phyloP scores from a whole-genome alignment of 2,888 invertebrate species.

The Omphaloscelis lunosa region DNA sequence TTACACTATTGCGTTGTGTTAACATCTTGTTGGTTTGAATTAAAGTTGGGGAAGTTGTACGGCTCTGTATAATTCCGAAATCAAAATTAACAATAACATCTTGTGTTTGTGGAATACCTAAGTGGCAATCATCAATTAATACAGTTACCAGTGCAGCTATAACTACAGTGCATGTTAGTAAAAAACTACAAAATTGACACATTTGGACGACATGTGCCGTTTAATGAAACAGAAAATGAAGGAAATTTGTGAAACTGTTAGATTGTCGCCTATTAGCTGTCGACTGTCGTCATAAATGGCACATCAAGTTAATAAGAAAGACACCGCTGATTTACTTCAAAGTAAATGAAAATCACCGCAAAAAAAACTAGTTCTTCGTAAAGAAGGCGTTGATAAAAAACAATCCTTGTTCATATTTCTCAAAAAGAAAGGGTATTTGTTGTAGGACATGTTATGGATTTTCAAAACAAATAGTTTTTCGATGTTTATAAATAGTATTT shows the following conservation, averaged over 20 bases:
- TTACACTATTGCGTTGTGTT: constrained; percentile 11
- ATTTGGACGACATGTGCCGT: background rate
- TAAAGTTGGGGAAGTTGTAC: background rate
- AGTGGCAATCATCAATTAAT: background rate
- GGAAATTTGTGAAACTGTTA: background rate
- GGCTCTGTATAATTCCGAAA: background rate
- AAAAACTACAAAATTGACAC: background rate
- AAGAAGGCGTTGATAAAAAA: background rate
- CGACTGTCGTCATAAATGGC: background rate
- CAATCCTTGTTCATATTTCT: background rate
- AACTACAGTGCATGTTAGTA: background rate
- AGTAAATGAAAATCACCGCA: background rate
- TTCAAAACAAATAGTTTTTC: background rate
- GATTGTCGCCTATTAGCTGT: background rate
- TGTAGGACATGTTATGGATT: background rate
- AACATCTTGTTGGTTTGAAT: constrained; percentile 20
- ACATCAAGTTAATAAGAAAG: background rate
- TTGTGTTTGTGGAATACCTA: background rate
- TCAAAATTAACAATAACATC: background rate
- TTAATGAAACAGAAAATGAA: background rate
- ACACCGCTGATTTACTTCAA: background rate
- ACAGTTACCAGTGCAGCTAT: background rate
- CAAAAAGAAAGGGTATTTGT: too few species aligned
- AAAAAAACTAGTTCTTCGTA: background rate
- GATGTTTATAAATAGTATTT: background rate